phyloP scores from a whole-genome alignment of 2,797 vertebrate species.

The Xenopus petersii region DNA sequence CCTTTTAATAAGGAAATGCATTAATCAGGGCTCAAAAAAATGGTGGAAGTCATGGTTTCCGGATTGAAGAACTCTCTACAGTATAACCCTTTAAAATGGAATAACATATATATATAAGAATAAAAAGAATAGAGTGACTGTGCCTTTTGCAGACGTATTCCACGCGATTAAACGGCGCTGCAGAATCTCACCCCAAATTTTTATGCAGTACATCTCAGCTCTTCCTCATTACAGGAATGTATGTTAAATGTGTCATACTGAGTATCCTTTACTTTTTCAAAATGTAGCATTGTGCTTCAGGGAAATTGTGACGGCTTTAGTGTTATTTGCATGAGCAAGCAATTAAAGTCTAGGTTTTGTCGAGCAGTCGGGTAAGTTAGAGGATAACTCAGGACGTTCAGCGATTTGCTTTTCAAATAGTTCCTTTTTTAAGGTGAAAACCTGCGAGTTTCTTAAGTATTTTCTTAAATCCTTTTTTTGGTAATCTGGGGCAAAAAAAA shows the following conservation, averaged over 20 bases:
- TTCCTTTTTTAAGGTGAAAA: slow-evolving; percentile 4
- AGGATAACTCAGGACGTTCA: slow-evolving; percentile 17
- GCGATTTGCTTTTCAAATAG: slow-evolving; percentile 16
- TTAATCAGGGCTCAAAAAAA: no score
- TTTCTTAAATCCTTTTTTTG: neutral
- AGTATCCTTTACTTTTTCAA: slow-evolving; percentile 42
- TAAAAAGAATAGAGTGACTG: neutral
- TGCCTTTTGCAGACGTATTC: neutral
- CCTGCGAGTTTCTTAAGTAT: neutral
- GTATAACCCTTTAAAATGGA: neutral
- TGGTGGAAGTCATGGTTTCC: neutral
- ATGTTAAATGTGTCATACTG: slow-evolving; percentile 35
- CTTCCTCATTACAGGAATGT: slow-evolving; percentile 36
- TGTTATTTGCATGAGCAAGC: slow-evolving; percentile 45
- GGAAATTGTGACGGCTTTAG: slow-evolving; percentile 38
- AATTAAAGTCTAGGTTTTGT: slow-evolving; percentile 30
- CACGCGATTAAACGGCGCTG: neutral
- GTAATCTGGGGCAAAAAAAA: slow-evolving; percentile 1
- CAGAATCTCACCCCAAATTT: slow-evolving; percentile 2
- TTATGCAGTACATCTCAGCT: slow-evolving; percentile 9
- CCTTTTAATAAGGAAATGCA: no score
- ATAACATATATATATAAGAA: neutral
- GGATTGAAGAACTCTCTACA: neutral
- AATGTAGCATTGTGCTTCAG: slow-evolving; percentile 39
- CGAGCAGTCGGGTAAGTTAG: slow-evolving; percentile 26